phyloP scores from a whole-genome alignment of 2,888 invertebrate genomes.

The Flabesymbios commensalis region DNA sequence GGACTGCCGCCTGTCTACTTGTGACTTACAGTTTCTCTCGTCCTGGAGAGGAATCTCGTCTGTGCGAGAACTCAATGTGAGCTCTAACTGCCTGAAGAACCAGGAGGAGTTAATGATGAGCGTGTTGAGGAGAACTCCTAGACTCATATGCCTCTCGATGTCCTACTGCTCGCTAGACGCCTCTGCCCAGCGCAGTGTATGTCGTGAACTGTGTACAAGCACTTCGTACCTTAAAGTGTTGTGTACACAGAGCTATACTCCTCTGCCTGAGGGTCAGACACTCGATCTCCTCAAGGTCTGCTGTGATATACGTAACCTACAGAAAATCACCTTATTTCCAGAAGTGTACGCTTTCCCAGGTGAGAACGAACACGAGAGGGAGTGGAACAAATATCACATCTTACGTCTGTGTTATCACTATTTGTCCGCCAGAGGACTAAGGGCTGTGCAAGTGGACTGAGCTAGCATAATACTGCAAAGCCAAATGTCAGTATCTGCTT shows the following conservation, averaged over 20 bases:
- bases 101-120: conserved; percentile 28
- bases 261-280: conserved; percentile 39
- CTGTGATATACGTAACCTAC: conserved; percentile 39
- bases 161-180: conserved; percentile 42
- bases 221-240: conserved; percentile 41
- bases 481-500: too few species aligned
- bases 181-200: conserved; percentile 38
- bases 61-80: conserved; percentile 46
- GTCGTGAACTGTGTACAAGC: conserved; percentile 36
- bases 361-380: conserved; percentile 25
- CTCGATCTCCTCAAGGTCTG: conserved; percentile 38
- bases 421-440: too few species aligned
- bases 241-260: conserved; percentile 47
- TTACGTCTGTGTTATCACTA: conserved; percentile 24
- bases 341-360: conserved; percentile 52
- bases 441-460: too few species aligned
- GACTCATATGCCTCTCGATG: conserved; percentile 42
- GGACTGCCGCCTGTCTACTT: conserved; percentile 44
- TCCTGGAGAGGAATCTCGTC: conserved; percentile 37
- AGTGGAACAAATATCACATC: conserved; percentile 26
- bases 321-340: conserved; percentile 46
- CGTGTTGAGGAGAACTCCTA: conserved; percentile 32
- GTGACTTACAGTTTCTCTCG: conserved; percentile 41
- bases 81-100: conserved; percentile 44
- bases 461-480: too few species aligned